phyloP scores from a whole-genome alignment of 2,888 invertebrate genomes.

The Apamea anceps region DNA sequence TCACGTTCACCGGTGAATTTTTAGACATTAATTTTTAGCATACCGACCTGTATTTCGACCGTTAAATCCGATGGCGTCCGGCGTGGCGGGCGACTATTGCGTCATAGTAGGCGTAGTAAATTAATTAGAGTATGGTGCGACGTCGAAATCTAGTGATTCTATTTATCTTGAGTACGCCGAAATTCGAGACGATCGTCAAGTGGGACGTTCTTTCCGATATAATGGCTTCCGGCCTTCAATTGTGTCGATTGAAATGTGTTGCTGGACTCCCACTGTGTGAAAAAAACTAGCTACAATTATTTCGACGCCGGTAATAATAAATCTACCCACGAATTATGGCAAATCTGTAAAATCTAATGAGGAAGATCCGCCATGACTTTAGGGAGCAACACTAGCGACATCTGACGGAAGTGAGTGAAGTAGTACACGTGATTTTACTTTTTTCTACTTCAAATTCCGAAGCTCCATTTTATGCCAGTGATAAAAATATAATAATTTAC shows the following conservation, averaged over 20 bases:
- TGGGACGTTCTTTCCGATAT: constrained; percentile 77
- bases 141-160: constrained; percentile 81
- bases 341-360: constrained; percentile 86
- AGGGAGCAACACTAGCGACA: constrained; percentile 86
- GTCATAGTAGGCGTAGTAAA: constrained; percentile 84
- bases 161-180: constrained; percentile 83
- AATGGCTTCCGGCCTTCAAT: constrained; percentile 75
- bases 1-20: constrained; percentile 66
- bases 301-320: constrained; percentile 84
- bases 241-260: constrained; percentile 77
- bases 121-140: constrained; percentile 79
- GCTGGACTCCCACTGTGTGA: constrained; percentile 81
- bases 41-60: constrained; percentile 82
- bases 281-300: constrained; percentile 81
- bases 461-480: constrained; percentile 84
- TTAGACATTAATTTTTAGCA: constrained; percentile 59
- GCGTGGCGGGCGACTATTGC: constrained; percentile 80
- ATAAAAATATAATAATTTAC: constrained; percentile 29
- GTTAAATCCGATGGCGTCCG: constrained; percentile 76
- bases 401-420: constrained; percentile 80
- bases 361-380: constrained; percentile 89
- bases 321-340: constrained; percentile 88
- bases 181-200: constrained; percentile 86
- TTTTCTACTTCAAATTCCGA: constrained; percentile 79
- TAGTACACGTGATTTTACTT: constrained; percentile 87